These are phyloP conservation scores for Eurystomus gularis DNA, from an alignment of 2,113 vertebrate species.

Conservation along the genomic window DNA sequence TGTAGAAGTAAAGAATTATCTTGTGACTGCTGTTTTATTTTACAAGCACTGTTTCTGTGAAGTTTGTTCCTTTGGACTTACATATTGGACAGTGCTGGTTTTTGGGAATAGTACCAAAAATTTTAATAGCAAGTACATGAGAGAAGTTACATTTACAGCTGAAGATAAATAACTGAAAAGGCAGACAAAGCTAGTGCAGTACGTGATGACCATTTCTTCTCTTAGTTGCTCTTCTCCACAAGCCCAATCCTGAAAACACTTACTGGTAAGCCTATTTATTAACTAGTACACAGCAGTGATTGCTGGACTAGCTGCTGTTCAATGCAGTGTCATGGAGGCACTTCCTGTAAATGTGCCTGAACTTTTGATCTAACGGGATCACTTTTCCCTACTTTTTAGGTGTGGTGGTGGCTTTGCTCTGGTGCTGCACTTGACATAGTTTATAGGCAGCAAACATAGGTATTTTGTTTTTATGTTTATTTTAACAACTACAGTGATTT, in stretches of 20 bases:
- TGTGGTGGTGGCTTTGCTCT: neutral
- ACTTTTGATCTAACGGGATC: neutral
- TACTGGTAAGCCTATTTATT: neutral
- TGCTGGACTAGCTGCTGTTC: neutral
- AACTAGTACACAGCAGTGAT: neutral
- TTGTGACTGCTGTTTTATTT: neutral
- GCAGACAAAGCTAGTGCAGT: neutral
- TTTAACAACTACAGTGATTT: neutral
- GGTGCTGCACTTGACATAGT: neutral
- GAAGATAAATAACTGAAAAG: neutral
- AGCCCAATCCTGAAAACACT: neutral
- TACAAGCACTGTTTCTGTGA: neutral
- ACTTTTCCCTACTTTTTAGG: neutral
- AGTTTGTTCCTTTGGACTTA: neutral
- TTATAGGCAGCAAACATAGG: neutral
- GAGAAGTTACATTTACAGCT: neutral
- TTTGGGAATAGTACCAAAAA: neutral
- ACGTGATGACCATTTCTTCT: neutral
- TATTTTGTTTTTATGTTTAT: neutral
- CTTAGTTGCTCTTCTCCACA: neutral
- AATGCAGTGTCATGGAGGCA: neutral
- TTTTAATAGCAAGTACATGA: neutral
- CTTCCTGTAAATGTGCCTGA: neutral
- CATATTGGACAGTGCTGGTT: neutral
- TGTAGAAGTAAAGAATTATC: neutral